Evolutionary conservation across 2,797 vertebrate species (phyloP), one percentile per base, ranked within the genome.

Genomic region (Cyprinella venusta): DNA sequence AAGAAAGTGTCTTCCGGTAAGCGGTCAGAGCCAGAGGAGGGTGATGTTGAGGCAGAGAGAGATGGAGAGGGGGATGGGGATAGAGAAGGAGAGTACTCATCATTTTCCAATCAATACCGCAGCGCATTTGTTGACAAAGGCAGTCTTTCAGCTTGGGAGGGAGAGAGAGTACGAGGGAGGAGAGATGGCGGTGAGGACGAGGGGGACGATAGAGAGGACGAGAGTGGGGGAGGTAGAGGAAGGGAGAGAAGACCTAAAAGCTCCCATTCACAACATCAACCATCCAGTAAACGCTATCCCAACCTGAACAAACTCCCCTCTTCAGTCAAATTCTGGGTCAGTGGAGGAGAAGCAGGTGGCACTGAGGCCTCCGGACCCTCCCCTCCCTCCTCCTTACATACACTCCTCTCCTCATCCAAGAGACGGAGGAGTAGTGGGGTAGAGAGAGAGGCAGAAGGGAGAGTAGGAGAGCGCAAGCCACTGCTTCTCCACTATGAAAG

Each of bases 301-400:
- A 95, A 95, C 88, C 91, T 95, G 26, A 92, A 95, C 88, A 96
- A 95, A 87, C 92, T 96, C 36, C 95, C 95, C 1, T 91, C 95
- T 1, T 96, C 95, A 0, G 95, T 96, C 54, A 96, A 95, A 88
- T 96, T 96, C 84, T 96, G 94, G 95, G 94, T 95, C 16, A 91
- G 90, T 24, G 90, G 93, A 65, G 92, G 82, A 0, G 82, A 78
- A 26, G 21, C 75, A 78, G 67, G 92, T 91, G 88, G 92, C 12
- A 87, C 90, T 30, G 91, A 91, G 69, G 90, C 91, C 5, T 92
- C 91, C 6, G 64, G 87, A 50, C 86, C 81, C 42, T 90, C 92
- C 42, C 92, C 93, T 68, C 93, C 93, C 10, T 87, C 94, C 40
- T 93, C 94, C 84, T 89, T 95, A 36, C 94, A 95, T 68, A 93